These are phyloP conservation scores for Emesis furor DNA, from an alignment of 2,888 invertebrate genomes.

Conservation along the genomic window DNA sequence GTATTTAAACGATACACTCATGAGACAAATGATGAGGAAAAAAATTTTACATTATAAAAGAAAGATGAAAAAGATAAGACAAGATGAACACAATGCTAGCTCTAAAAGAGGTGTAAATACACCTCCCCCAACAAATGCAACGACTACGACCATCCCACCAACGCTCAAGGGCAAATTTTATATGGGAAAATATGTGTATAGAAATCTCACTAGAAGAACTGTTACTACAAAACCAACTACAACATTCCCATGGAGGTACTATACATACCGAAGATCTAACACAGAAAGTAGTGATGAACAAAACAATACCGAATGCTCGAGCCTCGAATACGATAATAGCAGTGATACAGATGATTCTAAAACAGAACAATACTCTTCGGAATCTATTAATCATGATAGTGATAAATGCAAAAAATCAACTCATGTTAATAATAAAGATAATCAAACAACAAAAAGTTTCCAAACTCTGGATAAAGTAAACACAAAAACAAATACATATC, in stretches of 20 bases:
- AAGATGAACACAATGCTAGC: constrained; percentile 38
- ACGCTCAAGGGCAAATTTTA: constrained; percentile 69
- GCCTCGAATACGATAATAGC: not conserved
- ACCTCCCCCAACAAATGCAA: constrained; percentile 44
- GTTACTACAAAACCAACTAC: constrained; percentile 55
- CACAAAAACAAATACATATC: not conserved
- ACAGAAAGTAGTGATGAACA: not conserved
- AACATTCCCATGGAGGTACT: constrained; percentile 46
- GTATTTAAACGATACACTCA: constrained; percentile 51
- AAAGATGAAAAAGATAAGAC: constrained; percentile 35
- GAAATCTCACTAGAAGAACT: constrained; percentile 55
- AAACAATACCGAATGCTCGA: constrained; percentile 12
- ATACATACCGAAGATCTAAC: constrained; percentile 8
- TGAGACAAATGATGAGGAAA: constrained; percentile 39
- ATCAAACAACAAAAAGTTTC: not conserved
- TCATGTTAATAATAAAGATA: not conserved
- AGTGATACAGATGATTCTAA: not conserved
- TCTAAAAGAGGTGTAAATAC: constrained; percentile 52
- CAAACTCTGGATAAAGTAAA: not conserved
- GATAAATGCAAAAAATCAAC: not conserved
- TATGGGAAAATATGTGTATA: constrained; percentile 58
- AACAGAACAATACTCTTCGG: not conserved
- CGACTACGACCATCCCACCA: constrained; percentile 42
- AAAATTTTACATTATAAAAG: constrained; percentile 50
- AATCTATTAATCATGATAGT: not conserved